phyloP scores from a whole-genome alignment of 1,140 invertebrate genomes.

The Dinothrombium tinctorium region DNA sequence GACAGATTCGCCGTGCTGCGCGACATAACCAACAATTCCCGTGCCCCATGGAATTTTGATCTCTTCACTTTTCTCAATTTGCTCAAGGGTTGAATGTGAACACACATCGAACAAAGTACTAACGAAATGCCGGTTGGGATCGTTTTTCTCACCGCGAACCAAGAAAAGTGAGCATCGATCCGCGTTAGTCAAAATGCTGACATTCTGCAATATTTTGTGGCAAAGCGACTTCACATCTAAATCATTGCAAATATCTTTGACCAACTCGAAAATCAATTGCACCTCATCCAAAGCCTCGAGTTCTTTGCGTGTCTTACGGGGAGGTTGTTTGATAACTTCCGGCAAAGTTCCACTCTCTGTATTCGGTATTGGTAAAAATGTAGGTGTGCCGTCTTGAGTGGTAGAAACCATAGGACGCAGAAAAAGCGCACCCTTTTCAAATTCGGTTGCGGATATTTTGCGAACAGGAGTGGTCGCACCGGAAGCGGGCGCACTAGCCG shows the following conservation, averaged over 20 bases:
- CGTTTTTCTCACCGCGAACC: constrained; percentile 20
- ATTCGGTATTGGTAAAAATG: constrained; percentile 35
- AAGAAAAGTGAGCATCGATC: constrained; percentile 79
- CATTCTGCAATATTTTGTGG: constrained; percentile 88
- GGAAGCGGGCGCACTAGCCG: constrained; percentile 20
- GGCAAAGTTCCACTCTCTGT: not conserved
- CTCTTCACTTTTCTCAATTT: constrained; percentile 73
- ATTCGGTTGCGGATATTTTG: constrained; percentile 86
- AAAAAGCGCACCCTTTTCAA: constrained; percentile 56
- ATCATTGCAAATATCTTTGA: constrained; percentile 90
- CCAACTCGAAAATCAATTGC: constrained; percentile 82
- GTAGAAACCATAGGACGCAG: constrained; percentile 67
- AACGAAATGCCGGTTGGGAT: constrained; percentile 10
- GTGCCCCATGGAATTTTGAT: constrained; percentile 55
- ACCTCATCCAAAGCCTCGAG: constrained; percentile 68
- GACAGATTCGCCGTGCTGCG: constrained; percentile 65
- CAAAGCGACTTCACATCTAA: constrained; percentile 72
- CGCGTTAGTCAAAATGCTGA: constrained; percentile 66
- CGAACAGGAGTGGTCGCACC: constrained; percentile 71
- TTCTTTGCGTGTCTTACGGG: constrained; percentile 46
- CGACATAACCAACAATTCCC: constrained; percentile 80
- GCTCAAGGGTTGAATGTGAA: constrained; percentile 54
- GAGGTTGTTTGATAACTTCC: constrained; percentile 14
- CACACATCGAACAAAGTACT: constrained; percentile 60
- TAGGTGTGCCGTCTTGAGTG: constrained; percentile 66